Conservation (phyloP, 2,797 vertebrate genomes). For the Sebastolobus altivelis region DNA sequence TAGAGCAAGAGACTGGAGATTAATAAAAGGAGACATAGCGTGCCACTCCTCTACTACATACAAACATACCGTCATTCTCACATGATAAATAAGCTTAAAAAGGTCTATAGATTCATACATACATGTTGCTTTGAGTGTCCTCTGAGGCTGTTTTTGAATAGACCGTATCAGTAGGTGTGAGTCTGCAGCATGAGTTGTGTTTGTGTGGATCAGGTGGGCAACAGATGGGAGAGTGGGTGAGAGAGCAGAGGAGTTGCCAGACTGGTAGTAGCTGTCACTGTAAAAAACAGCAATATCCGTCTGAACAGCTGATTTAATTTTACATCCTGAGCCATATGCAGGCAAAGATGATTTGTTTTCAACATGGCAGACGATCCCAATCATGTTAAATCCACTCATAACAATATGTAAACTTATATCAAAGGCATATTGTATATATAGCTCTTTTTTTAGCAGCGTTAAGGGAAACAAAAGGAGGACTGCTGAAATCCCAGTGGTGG, state of each 20-base stretch:
- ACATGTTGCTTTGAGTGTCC: not conserved
- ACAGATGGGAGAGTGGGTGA: conserved; percentile 73
- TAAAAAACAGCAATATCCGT: conserved; percentile 18
- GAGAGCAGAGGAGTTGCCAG: conserved; percentile 59
- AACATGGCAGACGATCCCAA: not conserved
- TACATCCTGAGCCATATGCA: conserved; percentile 21
- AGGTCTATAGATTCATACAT: not conserved
- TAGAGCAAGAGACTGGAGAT: conserved; percentile 14
- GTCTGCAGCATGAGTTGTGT: conserved; percentile 31
- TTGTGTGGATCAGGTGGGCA: conserved; percentile 70
- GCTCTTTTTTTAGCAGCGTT: not conserved
- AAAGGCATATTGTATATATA: not conserved
- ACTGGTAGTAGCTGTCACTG: conserved; percentile 61
- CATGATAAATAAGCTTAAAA: not conserved
- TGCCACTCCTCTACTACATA: not conserved
- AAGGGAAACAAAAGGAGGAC: conserved; percentile 54
- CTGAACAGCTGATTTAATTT: conserved; percentile 37
- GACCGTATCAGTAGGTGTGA: not conserved
- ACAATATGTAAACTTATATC: not conserved
- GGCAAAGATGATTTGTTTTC: not conserved
- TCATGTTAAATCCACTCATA: not conserved
- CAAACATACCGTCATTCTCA: not conserved
- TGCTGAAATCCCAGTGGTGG: conserved; percentile 45
- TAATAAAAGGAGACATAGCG: conserved; percentile 25
- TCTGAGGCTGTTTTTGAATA: not conserved